Base-by-base conservation (phyloP, 2,888 invertebrate genomes). In the Drosophila cracens region DNA sequence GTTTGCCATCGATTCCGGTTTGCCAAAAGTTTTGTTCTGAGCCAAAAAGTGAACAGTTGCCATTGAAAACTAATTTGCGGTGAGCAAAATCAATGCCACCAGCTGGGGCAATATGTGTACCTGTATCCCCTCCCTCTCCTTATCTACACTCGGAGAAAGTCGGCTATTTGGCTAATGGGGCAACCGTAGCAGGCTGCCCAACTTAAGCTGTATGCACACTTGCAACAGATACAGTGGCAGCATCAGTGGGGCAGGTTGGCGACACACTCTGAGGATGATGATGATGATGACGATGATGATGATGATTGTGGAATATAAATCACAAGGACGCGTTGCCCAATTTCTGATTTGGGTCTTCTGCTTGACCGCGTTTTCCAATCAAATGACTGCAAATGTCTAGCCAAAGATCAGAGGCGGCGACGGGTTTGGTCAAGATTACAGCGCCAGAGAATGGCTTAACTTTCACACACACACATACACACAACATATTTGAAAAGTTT, bases 361-460 rank as follows among this genome's bases (percentile, higher is more conserved):
- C 89, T 87, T 82, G 82, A 87, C 53, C 84, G 88, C 62, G 75
- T 88, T 91, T 91, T 91, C 87, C 90, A 91, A 91, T 91, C 91
- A 91, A 91, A 90, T 91, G 82, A 80, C 90, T 88, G 85, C 82
- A 64, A 75, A 65, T 54, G 74, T 67, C 83, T 82, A 69, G 74
- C 63, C 81, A 84, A 74, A 83, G 82, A 82, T 81, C 82, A 85
- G 75, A 82, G 67, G 51, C 80, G 69, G 36, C 53, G 68, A 70
- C 68, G 59, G 70, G 68, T 40, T 29, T 63, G 78, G 67, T 60
- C 78, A 68, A 68, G 75, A 78, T 71, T 78, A 46, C 21, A 46
- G 68, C 25, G 58, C 40, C 34, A 4, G 43, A 46, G 25, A 25
- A 72, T 64, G 58, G 72, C 78, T 69, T 70, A 66, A 66, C 74